Evolutionary conservation across 2,113 vertebrate species (phyloP).

Genomic region (Equus przewalskii): DNA sequence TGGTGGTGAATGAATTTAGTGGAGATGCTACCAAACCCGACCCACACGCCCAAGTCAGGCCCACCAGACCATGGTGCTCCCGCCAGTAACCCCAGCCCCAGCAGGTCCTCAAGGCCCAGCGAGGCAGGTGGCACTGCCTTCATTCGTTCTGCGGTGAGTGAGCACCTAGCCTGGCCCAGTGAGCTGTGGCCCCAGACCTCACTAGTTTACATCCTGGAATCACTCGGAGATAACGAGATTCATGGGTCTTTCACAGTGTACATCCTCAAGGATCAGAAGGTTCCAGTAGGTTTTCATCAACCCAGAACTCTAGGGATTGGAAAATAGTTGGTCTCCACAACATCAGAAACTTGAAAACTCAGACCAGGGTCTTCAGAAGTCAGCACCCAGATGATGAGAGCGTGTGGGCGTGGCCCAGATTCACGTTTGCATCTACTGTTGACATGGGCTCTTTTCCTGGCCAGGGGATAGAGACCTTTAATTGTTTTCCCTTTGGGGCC

Average conservation of each 20-base stretch:
- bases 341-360: not conserved
- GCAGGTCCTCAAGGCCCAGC: accelerated
- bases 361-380: not conserved
- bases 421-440: not conserved
- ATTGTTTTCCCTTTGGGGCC: not conserved
- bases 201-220: not conserved
- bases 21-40: not conserved
- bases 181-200: not conserved
- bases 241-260: not conserved
- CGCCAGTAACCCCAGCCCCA: not conserved
- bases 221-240: not conserved
- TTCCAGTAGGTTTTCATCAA: not conserved
- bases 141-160: not conserved
- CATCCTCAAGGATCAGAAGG: not conserved
- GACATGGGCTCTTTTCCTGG: not conserved
- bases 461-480: not conserved
- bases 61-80: not conserved
- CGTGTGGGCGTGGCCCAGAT: accelerated
- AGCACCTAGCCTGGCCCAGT: not conserved
- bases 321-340: not conserved
- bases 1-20: not conserved
- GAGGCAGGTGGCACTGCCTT: not conserved
- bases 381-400: not conserved
- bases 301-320: not conserved
- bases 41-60: not conserved